These are phyloP conservation scores for Oryzaephilus surinamensis DNA, from an alignment of 1,140 invertebrate species.

Conservation along the genomic window DNA sequence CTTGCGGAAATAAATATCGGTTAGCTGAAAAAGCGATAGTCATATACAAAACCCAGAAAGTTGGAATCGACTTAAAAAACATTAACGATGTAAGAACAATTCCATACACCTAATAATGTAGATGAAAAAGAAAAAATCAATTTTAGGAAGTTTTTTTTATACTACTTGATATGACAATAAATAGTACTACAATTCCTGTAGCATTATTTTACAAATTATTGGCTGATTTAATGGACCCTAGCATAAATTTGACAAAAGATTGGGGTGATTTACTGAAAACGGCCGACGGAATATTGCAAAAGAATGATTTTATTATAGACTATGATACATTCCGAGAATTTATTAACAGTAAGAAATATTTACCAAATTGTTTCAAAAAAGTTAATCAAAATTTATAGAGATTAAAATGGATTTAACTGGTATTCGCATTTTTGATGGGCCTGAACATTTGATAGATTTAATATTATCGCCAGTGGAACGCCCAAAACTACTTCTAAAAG, in stretches of 20 bases:
- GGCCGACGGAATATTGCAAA: constrained; percentile 35
- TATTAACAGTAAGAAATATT: constrained; percentile 38
- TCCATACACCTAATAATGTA: constrained; percentile 2
- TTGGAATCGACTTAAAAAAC: constrained; percentile 41
- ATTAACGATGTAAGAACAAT: constrained; percentile 38
- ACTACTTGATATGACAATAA: constrained; percentile 35
- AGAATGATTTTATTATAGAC: constrained; percentile 45
- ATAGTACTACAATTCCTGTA: constrained; percentile 35
- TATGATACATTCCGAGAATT: constrained; percentile 44
- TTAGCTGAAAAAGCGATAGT: constrained; percentile 42
- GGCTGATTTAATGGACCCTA: constrained; percentile 37
- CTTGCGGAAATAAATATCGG: constrained; percentile 38
- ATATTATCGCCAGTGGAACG: constrained; percentile 32
- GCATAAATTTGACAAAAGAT: constrained; percentile 37
- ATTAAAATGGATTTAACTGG: constrained; percentile 48
- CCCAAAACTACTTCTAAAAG: constrained; percentile 39
- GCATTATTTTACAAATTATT: constrained; percentile 40
- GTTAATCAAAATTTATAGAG: constrained; percentile 35
- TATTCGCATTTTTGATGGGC: constrained; percentile 43
- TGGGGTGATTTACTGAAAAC: constrained; percentile 45
- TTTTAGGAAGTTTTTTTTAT: constrained; percentile 33
- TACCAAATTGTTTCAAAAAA: constrained; percentile 19
- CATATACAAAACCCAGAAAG: constrained; percentile 40
- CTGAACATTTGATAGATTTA: constrained; percentile 44
- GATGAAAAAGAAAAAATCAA: not conserved